Conservation (phyloP, 2,113 vertebrate genomes). For the Anthoscopus minutus region DNA sequence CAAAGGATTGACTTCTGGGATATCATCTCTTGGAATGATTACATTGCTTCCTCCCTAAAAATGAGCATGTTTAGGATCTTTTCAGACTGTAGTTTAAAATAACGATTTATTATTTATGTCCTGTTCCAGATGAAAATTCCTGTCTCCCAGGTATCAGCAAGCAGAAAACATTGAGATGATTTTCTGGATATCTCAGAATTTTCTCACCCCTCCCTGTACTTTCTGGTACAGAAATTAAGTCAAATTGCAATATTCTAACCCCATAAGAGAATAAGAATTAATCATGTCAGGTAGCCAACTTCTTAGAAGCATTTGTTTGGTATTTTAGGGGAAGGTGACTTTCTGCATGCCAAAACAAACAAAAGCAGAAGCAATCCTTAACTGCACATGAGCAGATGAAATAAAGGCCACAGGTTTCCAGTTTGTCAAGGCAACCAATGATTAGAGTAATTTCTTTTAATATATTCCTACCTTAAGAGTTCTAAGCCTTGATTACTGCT, state of each 20-base stretch:
- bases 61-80: not conserved
- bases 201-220: fast-evolving
- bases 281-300: not conserved
- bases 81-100: not conserved
- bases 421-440: not conserved
- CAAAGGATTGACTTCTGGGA: not conserved
- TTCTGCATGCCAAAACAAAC: not conserved
- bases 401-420: not conserved
- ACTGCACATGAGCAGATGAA: not conserved
- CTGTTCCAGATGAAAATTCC: not conserved
- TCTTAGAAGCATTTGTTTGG: not conserved
- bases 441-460: not conserved
- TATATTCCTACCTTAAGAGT: not conserved
- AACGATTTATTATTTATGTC: not conserved
- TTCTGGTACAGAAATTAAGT: not conserved
- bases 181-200: not conserved
- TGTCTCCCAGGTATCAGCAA: not conserved
- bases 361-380: not conserved
- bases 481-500: not conserved
- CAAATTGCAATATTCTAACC: not conserved
- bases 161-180: not conserved
- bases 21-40: not conserved
- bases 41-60: not conserved
- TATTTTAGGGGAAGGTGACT: not conserved
- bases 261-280: not conserved